Base-by-base conservation (phyloP, 2,113 vertebrate species). In the Hylia prasina region DNA sequence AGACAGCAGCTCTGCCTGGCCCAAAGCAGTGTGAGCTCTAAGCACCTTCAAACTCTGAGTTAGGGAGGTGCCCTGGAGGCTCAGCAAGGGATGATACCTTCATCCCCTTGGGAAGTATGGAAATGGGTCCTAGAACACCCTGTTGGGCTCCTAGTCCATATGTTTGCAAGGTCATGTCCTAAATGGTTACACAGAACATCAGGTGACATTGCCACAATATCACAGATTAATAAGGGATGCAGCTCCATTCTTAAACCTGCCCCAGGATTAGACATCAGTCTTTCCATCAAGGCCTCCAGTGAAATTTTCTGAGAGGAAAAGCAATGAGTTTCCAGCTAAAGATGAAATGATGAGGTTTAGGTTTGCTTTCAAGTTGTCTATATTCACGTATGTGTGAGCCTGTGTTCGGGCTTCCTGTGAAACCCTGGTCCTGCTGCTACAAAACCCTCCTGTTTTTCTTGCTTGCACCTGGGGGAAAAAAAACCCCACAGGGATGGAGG, bases 341-440 rank as follows among this genome's bases (percentile, higher is more conserved):
- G 81, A n/a, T 19, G n/a, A 54, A 85, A 45, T 1, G 0, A 4
- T 1, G 16, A 89, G 21, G 30, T 79, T 65, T 35, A 22, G 15
- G 7, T 37, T 85, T 70, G 24, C 17, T 83, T 81, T 86, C 47
- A 21, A 23, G 21, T 30, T 22, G 24, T 24, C 33, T 6, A 2
- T 16, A 15, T 35, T 24, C 5, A 0, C 0, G 1, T 57, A 18
- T 20, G 21, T 73, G 50, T 9, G 31, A 86, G 28, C 19, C 17
- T 28, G 40, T 24, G 23, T 19, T 14, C 20, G 25, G n/a, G 18
- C 28, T 54, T 1, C 30, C 45, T 23, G 0, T 12, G 28, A 70
- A 82, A 60, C 33, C 9, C 15, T 9, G 53, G n/a, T 40, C 40
- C 56, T 40, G 44, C 15, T 68, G 47, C 54, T 70, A 21, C 85